Evolutionary conservation across 2,113 vertebrate genomes (phyloP), one percentile per base, ranked within the genome.

Genomic region (Spheniscus mendiculus): DNA sequence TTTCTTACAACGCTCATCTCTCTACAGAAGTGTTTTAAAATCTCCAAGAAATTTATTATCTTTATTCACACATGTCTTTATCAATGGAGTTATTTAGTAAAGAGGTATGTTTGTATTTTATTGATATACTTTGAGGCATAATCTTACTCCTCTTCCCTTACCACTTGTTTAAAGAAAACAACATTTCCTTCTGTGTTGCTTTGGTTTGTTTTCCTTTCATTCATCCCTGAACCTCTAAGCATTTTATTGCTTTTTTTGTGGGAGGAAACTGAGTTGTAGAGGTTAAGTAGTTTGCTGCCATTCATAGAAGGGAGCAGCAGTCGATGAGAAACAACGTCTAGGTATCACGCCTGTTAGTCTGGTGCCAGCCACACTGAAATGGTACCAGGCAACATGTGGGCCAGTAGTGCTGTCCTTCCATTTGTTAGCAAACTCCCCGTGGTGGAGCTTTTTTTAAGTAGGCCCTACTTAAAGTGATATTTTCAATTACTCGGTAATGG

Each of bases 71-170:
- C 42, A 10, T 94, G 89, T 85, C 66, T 83, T 84, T 93, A 96
- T 93, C 89, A 88, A 67, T 56, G 87, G 82, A 87, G 93, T 96
- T 96, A 94, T 94, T 96, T 94, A 96, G 50, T 85, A 83, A 94
- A 96, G 91, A 93, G 58, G 40, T 80, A 70, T 62, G 45, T 85
- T 96, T 67, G 52, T 94, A 59, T 94, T 93, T 94, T 93, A 93
- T 96, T 96, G 49, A 91, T 93, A 70, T 36, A 83, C 97, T 95
- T 96, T 88, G 78, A 93, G 82, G 84, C 3, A 3, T 88, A 88
- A 88, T 90, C 85, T 91, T 65, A 44, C 44, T 94, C 47, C 69
- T 90, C 77, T 90, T 83, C 81, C 83, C 45, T 29, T 78, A 76
- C 45, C n/a, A 34, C 58, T 95, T 84, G 42, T 87, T 92, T 62